Evolutionary conservation across 2,797 vertebrate genomes (phyloP), one percentile per base, ranked within the genome.

Genomic region (Naso thynnoides): DNA sequence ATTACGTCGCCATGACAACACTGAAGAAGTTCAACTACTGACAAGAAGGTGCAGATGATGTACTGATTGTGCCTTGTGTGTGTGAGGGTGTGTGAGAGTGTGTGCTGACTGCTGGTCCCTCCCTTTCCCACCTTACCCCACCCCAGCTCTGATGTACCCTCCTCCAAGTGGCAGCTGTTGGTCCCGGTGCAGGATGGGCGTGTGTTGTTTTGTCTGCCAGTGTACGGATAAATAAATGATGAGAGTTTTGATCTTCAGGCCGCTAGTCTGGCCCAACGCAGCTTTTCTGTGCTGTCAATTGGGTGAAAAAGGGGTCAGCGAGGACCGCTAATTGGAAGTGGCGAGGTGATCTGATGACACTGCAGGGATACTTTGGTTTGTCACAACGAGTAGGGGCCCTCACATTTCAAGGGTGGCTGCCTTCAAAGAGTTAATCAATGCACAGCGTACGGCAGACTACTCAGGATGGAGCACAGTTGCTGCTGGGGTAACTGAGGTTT

Each of bases 261-360:
- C 19, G n/a, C 36, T 41, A 45, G 77, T 57, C 66, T 48, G 68
- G 48, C 61, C 61, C 24, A 3, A 45, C 57, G 31, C 59, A 38
- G 76, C 38, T 80, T 64, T 42, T 75, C 83, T 21, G 73, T 56
- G 33, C 66, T 11, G 55, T 73, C 77, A 68, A 73, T 80, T 44
- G 42, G 67, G 65, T 6, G 31, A 52, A 79, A 52, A 65, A 74
- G 50, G 82, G 73, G 76, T 70, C 77, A 14, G 36, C 66, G 72
- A 79, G 73, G 84, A 60, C 67, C 68, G 16, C 86, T 92, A 94
- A 94, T 91, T 91, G 83, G 83, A 93, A 89, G 91, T 86, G 91
- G 87, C 78, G 75, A 83, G 79, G 83, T 91, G 90, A 94, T 91
- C 88, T 91, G 87, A 92, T 93, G 88, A 89, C 92, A 90, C 92